Conservation (phyloP, 2,113 vertebrate genomes). For the Poeciliopsis turrubarensis region DNA sequence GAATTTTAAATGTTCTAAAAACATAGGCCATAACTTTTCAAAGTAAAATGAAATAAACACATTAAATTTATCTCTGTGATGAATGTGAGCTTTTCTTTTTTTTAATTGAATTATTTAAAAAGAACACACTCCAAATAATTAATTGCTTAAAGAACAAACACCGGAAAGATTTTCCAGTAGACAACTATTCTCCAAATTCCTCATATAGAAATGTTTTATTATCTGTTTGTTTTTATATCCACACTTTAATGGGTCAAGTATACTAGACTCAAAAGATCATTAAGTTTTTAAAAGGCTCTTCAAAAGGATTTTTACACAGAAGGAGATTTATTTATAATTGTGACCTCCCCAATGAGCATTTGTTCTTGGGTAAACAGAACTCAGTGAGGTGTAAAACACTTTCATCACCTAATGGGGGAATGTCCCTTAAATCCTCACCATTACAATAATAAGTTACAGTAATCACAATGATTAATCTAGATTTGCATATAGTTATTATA, state of each 20-base stretch:
- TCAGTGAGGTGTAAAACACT: slow-evolving; percentile 15
- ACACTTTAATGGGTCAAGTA: background rate
- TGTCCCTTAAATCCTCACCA: slow-evolving; percentile 58
- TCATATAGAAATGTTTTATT: background rate
- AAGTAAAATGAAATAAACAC: too few relatives aligned
- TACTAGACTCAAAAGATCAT: too few relatives aligned
- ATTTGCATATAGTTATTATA: slow-evolving; percentile 42
- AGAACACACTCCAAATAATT: too few relatives aligned
- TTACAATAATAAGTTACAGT: slow-evolving; percentile 56
- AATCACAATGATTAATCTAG: slow-evolving; percentile 41
- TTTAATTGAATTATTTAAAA: too few relatives aligned
- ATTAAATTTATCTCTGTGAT: too few relatives aligned
- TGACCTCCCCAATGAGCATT: slow-evolving; percentile 47
- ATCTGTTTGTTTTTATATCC: background rate
- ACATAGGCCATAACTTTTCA: too few relatives aligned
- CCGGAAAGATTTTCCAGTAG: background rate
- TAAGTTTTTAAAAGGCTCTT: background rate
- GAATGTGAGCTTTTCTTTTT: too few relatives aligned
- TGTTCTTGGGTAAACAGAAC: slow-evolving; percentile 22
- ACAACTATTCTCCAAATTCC: background rate
- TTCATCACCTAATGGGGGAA: slow-evolving; percentile 56
- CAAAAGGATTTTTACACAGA: too few relatives aligned
- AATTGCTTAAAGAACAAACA: background rate
- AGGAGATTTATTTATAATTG: background rate
- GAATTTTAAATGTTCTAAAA: too few relatives aligned